Conservation (phyloP, 2,888 invertebrate species). For the Ennomos fuscantarius region DNA sequence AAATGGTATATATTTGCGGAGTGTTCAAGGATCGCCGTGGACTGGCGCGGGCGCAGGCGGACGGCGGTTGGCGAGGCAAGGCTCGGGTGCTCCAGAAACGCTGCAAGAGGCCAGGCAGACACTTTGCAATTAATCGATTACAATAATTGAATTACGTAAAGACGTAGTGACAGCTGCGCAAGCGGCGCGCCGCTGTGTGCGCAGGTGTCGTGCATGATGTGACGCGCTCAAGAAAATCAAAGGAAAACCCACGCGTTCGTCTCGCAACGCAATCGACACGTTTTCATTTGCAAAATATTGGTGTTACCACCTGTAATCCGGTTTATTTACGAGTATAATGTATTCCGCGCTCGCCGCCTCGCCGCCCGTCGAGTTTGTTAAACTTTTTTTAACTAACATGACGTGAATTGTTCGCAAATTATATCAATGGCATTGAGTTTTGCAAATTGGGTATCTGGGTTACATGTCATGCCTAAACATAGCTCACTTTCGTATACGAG, state of each 20-base stretch:
- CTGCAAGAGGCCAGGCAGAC: slow-evolving; percentile 59
- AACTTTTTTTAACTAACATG: slow-evolving; percentile 43
- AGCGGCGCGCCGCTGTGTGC: slow-evolving; percentile 65
- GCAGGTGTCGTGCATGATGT: slow-evolving; percentile 61
- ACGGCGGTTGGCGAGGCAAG: slow-evolving; percentile 25
- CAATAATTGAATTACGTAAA: slow-evolving; percentile 72
- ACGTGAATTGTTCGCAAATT: slow-evolving; percentile 41
- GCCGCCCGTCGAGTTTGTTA: slow-evolving; percentile 40
- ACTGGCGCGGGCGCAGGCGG: slow-evolving; percentile 33
- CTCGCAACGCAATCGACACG: slow-evolving; percentile 55
- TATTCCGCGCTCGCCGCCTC: slow-evolving; percentile 38
- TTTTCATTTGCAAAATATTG: slow-evolving; percentile 67
- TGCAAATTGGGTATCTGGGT: slow-evolving; percentile 33
- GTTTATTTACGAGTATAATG: slow-evolving; percentile 38
- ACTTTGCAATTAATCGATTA: slow-evolving; percentile 77
- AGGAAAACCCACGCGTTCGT: slow-evolving; percentile 69
- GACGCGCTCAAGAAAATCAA: slow-evolving; percentile 74
- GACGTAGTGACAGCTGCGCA: slow-evolving; percentile 79
- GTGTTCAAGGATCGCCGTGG: slow-evolving; percentile 53
- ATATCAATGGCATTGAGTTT: slow-evolving; percentile 38
- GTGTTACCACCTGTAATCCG: slow-evolving; percentile 64
- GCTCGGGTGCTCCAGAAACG: slow-evolving; percentile 54
- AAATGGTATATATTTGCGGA: slow-evolving; percentile 44
- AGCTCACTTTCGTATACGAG: slow-evolving; percentile 23
- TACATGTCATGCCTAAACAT: slow-evolving; percentile 28